Evolutionary conservation across 2,113 vertebrate genomes (phyloP).

Genomic region (Puma concolor): DNA sequence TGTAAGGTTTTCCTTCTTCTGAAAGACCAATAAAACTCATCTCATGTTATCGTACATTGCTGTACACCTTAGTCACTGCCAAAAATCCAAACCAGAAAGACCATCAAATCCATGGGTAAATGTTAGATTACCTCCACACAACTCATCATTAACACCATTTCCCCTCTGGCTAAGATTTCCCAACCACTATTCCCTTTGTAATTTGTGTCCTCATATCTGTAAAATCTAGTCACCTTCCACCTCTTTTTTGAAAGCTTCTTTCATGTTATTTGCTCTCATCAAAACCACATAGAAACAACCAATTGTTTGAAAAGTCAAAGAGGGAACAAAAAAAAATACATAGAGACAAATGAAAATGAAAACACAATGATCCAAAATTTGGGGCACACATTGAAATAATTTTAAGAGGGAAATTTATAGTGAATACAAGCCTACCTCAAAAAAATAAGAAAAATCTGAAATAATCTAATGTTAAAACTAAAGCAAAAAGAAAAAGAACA

Average conservation of each 20-base stretch:
- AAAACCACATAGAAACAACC: background rate
- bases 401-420: background rate
- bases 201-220: background rate
- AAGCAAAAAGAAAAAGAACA: background rate
- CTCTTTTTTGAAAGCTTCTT: background rate
- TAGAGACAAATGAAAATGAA: too few species aligned
- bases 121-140: background rate
- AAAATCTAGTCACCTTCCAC: background rate
- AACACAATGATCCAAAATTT: background rate
- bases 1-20: background rate
- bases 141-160: background rate
- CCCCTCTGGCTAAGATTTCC: background rate
- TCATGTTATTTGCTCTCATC: background rate
- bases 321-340: too few species aligned
- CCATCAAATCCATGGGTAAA: background rate
- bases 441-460: background rate
- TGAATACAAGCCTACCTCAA: background rate
- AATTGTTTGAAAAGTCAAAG: too few species aligned
- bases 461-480: background rate
- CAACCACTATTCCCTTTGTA: background rate
- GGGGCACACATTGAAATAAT: background rate
- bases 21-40: background rate
- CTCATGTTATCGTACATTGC: background rate
- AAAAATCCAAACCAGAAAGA: background rate
- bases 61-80: background rate